These are phyloP conservation scores for Dendrolimus houi DNA, from an alignment of 2,888 invertebrate species.

Conservation along the genomic window DNA sequence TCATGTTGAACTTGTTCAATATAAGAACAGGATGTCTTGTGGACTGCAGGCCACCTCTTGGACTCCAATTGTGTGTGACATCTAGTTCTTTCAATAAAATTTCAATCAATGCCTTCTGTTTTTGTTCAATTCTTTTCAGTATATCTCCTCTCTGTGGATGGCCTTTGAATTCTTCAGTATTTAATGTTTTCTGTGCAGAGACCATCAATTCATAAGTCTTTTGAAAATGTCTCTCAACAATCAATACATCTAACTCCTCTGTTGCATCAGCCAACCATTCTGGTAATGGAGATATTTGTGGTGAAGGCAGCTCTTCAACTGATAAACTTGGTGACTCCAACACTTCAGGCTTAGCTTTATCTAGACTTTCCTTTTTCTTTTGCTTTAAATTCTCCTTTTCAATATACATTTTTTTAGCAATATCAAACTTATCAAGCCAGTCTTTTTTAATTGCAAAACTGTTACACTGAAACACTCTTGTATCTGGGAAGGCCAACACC, in stretches of 20 bases:
- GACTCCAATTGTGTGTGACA: slow-evolving; percentile 91
- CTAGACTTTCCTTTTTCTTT: slow-evolving; percentile 61
- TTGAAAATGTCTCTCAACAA: slow-evolving; percentile 97
- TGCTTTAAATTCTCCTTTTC: slow-evolving; percentile 77
- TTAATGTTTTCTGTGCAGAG: slow-evolving; percentile 55
- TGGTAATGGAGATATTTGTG: slow-evolving; percentile 69
- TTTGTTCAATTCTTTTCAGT: slow-evolving; percentile 78
- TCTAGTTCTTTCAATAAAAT: slow-evolving; percentile 93
- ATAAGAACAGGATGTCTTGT: slow-evolving; percentile 89
- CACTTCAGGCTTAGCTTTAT: slow-evolving; percentile 53
- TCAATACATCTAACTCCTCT: slow-evolving; percentile 95
- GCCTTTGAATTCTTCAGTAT: slow-evolving; percentile 50
- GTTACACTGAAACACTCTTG: slow-evolving; percentile 93
- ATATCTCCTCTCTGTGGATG: slow-evolving; percentile 58
- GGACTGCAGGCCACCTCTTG: slow-evolving; percentile 92
- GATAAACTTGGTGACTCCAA: slow-evolving; percentile 67
- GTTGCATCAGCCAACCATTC: slow-evolving; percentile 94
- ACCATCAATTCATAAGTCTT: slow-evolving; percentile 91
- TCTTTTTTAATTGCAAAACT: slow-evolving; percentile 89
- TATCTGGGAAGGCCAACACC: slow-evolving; percentile 94
- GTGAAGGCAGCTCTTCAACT: slow-evolving; percentile 59
- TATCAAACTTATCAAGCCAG: slow-evolving; percentile 95
- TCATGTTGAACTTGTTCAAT: slow-evolving; percentile 83
- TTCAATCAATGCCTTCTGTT: slow-evolving; percentile 87
- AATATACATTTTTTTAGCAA: slow-evolving; percentile 88